Conservation (phyloP, 2,113 vertebrate species). For the Notothenia rossii region DNA sequence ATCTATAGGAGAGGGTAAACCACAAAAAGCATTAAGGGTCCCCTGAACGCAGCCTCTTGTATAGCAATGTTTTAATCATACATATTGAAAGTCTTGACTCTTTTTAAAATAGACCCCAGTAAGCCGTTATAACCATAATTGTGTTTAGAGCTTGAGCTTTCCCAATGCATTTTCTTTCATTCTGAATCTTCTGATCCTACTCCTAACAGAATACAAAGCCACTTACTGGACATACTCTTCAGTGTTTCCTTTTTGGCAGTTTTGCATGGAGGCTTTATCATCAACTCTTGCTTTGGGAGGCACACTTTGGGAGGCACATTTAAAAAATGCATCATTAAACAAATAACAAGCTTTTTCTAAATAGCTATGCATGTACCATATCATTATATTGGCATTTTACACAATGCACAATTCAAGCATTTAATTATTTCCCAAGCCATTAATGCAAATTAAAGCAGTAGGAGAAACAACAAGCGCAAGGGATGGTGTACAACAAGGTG, state of each 20-base stretch:
- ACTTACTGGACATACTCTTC: slow-evolving; percentile 22
- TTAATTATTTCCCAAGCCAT: slow-evolving; percentile 12
- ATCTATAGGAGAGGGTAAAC: too few species aligned
- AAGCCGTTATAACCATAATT: slow-evolving; percentile 56
- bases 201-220: slow-evolving; percentile 52
- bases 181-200: slow-evolving; percentile 7
- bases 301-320: slow-evolving; percentile 36
- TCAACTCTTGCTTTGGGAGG: slow-evolving; percentile 34
- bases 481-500: not conserved
- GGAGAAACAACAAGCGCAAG: slow-evolving; percentile 7
- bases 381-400: slow-evolving; percentile 55
- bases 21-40: too few species aligned
- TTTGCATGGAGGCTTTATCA: slow-evolving; percentile 4
- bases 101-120: slow-evolving; percentile 46
- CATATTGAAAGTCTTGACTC: slow-evolving; percentile 27
- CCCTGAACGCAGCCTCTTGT: too few species aligned
- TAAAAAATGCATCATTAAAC: slow-evolving; percentile 56
- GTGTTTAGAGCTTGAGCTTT: slow-evolving; percentile 40
- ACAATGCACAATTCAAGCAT: slow-evolving; percentile 42
- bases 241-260: slow-evolving; percentile 11
- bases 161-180: not conserved
- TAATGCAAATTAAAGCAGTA: slow-evolving; percentile 54
- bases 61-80: slow-evolving; percentile 12
- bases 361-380: slow-evolving; percentile 29
- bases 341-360: slow-evolving; percentile 44